phyloP scores from a whole-genome alignment of 2,797 vertebrate genomes.

The Anabas testudineus region DNA sequence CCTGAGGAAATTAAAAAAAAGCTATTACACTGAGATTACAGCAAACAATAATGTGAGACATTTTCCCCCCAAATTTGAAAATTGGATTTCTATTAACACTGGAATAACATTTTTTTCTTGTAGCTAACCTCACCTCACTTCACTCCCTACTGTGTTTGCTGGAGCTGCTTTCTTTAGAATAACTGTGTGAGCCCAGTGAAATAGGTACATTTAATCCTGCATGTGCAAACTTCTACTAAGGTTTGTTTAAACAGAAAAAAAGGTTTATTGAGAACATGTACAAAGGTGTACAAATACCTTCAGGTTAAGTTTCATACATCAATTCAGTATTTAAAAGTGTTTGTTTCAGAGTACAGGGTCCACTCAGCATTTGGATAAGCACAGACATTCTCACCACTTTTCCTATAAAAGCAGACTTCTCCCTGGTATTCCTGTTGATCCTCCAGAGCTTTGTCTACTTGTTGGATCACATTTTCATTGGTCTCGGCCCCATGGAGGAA shows the following conservation, averaged over 20 bases:
- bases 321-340: background rate
- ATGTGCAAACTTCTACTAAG: too few species aligned
- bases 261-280: background rate
- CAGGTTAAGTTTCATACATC: background rate
- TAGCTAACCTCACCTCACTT: background rate
- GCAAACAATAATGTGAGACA: background rate
- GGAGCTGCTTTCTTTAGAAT: background rate
- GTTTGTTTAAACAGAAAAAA: background rate
- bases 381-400: slow-evolving; percentile 85
- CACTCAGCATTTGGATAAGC: background rate
- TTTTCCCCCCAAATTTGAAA: background rate
- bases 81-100: slow-evolving; percentile 18
- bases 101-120: background rate
- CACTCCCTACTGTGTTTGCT: background rate
- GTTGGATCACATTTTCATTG: slow-evolving; percentile 86
- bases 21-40: slow-evolving; percentile 15
- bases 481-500: slow-evolving; percentile 94
- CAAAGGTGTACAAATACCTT: background rate
- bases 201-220: background rate
- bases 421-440: slow-evolving; percentile 91
- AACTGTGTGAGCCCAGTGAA: background rate
- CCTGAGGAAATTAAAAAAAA: slow-evolving; percentile 78
- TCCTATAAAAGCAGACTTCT: slow-evolving; percentile 93
- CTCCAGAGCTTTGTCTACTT: slow-evolving; percentile 91
- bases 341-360: background rate